These are phyloP conservation scores for Dryocosmus kuriphilus DNA, from an alignment of 2,888 invertebrate genomes.

Conservation along the genomic window DNA sequence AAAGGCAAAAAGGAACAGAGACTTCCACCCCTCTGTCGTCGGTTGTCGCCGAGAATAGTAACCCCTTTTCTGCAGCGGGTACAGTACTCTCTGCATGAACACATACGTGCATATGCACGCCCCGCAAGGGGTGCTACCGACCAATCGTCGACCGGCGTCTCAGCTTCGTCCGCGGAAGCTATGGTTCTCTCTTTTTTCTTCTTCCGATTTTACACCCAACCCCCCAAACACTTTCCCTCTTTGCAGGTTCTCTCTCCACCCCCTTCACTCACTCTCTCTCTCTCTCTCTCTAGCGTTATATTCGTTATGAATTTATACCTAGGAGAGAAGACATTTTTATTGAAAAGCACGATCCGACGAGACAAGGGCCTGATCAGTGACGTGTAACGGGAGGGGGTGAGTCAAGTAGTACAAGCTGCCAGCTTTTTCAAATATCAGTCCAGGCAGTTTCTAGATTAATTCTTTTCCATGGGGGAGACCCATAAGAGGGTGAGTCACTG, in stretches of 20 bases:
- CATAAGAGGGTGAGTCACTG: slow-evolving; percentile 12
- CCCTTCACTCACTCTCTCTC: slow-evolving; percentile 29
- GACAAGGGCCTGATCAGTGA: slow-evolving; percentile 40
- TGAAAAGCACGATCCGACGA: slow-evolving; percentile 36
- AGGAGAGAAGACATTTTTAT: slow-evolving; percentile 32
- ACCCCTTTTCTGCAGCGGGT: slow-evolving; percentile 45
- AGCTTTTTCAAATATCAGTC: slow-evolving; percentile 36
- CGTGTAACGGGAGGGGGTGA: slow-evolving; percentile 23
- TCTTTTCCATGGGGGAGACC: slow-evolving; percentile 28
- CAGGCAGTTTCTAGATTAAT: slow-evolving; percentile 25
- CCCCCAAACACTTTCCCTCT: slow-evolving; percentile 30
- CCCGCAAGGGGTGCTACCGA: slow-evolving; percentile 71
- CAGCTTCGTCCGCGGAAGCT: slow-evolving; percentile 46
- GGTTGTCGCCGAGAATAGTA: slow-evolving; percentile 48
- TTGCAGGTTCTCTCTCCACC: too few species aligned
- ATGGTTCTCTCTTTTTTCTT: slow-evolving; percentile 45
- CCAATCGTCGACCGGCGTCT: slow-evolving; percentile 72
- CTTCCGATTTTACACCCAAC: slow-evolving; percentile 30
- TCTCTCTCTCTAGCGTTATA: slow-evolving; percentile 25
- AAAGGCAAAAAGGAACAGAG: slow-evolving; percentile 67
- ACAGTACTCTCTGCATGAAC: slow-evolving; percentile 53
- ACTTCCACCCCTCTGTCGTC: slow-evolving; percentile 54
- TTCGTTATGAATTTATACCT: slow-evolving; percentile 41
- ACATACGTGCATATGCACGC: slow-evolving; percentile 63
- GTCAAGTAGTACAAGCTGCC: slow-evolving; percentile 19